phyloP scores from a whole-genome alignment of 2,113 vertebrate genomes.

The Raphicerus campestris region DNA sequence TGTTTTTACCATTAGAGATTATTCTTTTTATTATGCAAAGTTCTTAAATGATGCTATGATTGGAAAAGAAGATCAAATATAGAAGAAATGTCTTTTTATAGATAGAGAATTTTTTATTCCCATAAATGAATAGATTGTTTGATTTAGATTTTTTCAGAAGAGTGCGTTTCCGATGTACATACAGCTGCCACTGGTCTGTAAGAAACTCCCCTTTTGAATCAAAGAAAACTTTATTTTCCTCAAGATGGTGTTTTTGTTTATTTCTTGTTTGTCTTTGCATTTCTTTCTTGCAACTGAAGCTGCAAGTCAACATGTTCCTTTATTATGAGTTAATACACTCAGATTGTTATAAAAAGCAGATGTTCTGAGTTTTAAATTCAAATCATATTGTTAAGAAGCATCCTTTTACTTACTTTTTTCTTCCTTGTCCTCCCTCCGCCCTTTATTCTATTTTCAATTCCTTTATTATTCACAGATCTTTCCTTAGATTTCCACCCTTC shows the following conservation, averaged over 20 bases:
- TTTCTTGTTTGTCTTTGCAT: slow-evolving; percentile 37
- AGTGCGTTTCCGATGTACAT: background rate
- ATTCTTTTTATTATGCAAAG: slow-evolving; percentile 1
- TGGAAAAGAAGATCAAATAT: background rate
- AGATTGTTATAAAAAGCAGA: slow-evolving; percentile 65
- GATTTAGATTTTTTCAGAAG: slow-evolving; percentile 20
- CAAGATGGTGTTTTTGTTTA: background rate
- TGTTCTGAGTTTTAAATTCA: slow-evolving; percentile 61
- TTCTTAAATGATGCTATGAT: background rate
- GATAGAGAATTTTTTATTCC: slow-evolving; percentile 34
- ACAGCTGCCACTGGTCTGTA: background rate
- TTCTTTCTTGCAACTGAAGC: slow-evolving; percentile 47
- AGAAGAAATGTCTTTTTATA: slow-evolving; percentile 27
- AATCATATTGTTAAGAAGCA: slow-evolving; percentile 20
- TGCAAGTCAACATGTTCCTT: slow-evolving; percentile 16
- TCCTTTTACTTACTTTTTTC: slow-evolving; percentile 28
- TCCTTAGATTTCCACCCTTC: slow-evolving; percentile 39
- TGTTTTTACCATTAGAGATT: background rate
- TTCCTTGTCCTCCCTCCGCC: background rate
- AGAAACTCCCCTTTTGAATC: slow-evolving; percentile 27
- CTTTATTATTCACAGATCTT: slow-evolving; percentile 52
- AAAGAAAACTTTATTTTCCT: slow-evolving; percentile 54
- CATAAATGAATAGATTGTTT: background rate
- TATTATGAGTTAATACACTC: slow-evolving; percentile 56
- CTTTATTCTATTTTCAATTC: slow-evolving; percentile 55